Evolutionary conservation across 2,797 vertebrate genomes (phyloP).

Genomic region (Lophius americanus): DNA sequence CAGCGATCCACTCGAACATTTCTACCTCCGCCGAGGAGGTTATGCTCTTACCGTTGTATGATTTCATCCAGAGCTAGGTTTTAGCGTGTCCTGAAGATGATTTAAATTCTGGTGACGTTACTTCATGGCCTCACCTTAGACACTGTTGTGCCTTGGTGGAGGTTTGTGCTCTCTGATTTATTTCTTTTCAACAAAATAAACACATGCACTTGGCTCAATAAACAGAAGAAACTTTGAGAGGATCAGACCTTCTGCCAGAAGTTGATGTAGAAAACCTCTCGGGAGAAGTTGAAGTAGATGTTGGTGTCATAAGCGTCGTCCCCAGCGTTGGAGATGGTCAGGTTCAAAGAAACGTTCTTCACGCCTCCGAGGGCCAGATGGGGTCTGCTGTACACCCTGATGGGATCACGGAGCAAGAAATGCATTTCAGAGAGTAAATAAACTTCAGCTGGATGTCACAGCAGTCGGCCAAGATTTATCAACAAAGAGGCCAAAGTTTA

Average conservation of each 20-base stretch:
- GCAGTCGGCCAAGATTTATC: background rate
- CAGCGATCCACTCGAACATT: background rate
- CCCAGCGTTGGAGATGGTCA: constrained; percentile 92
- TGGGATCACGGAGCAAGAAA: constrained; percentile 24
- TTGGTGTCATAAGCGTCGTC: constrained; percentile 98
- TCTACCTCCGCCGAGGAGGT: background rate
- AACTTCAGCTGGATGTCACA: constrained; percentile 4
- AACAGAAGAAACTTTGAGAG: constrained; percentile 45
- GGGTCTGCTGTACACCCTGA: constrained; percentile 73
- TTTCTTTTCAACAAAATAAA: constrained; percentile 40
- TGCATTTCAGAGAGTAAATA: constrained; percentile 14
- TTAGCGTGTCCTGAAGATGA: too few species aligned
- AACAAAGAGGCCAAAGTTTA: background rate
- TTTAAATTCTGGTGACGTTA: too few species aligned
- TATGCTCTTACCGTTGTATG: too few species aligned
- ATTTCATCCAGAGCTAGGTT: too few species aligned
- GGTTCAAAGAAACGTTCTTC: constrained; percentile 92
- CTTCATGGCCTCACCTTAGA: too few species aligned
- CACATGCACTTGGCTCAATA: constrained; percentile 35
- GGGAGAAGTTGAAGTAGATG: constrained; percentile 96
- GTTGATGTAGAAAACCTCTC: constrained; percentile 98
- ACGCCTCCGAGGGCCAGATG: constrained; percentile 95
- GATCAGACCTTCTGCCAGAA: constrained; percentile 96
- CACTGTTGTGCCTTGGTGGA: too few species aligned
- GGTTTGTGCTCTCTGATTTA: too few species aligned